Evolutionary conservation across 2,113 vertebrate genomes (phyloP).

Genomic region (Oenanthe melanoleuca): DNA sequence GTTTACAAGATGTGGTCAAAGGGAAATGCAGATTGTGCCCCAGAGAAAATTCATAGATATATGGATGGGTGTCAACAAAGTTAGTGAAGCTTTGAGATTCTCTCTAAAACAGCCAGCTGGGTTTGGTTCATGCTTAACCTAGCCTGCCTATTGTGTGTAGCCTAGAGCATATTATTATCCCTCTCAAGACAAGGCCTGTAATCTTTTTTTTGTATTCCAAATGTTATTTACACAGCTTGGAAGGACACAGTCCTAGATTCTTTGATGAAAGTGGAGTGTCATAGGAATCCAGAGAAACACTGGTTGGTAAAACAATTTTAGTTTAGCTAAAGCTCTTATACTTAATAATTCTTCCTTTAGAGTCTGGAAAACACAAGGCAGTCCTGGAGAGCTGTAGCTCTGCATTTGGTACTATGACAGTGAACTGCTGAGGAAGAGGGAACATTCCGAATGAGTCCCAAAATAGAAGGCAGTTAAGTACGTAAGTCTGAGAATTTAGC

Average conservation of each 20-base stretch:
- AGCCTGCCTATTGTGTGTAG: background rate
- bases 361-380: background rate
- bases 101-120: background rate
- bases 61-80: background rate
- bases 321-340: background rate
- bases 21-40: background rate
- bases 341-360: background rate
- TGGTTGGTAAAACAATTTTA: background rate
- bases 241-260: background rate
- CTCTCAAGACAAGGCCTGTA: background rate
- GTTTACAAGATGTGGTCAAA: background rate
- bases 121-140: background rate
- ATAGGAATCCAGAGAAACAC: background rate
- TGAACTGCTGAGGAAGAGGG: background rate
- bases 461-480: slow-evolving; percentile 16
- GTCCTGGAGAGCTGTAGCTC: background rate
- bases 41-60: background rate
- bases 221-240: background rate
- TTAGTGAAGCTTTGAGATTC: background rate
- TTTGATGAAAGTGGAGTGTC: background rate
- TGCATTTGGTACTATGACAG: background rate
- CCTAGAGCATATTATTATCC: background rate
- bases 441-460: background rate
- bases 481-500: background rate
- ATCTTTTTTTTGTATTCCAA: background rate